These are phyloP conservation scores for Cataglyphis albicans DNA, from an alignment of 2,888 invertebrate species.

Conservation along the genomic window DNA sequence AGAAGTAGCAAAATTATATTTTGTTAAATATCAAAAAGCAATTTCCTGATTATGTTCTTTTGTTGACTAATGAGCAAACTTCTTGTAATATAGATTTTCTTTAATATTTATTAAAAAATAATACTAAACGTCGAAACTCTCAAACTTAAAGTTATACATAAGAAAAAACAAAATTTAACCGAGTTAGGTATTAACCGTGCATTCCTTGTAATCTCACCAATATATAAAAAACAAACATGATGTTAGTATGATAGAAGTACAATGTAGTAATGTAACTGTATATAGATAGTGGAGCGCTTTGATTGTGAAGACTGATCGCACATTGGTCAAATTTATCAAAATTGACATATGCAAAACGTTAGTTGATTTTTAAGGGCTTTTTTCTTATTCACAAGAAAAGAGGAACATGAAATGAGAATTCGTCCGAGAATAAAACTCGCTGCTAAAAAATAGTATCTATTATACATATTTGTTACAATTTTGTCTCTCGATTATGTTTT, in stretches of 20 bases:
- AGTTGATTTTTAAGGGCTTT: constrained; percentile 13
- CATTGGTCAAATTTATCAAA: constrained; percentile 16
- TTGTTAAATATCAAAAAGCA: not conserved
- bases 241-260: not conserved
- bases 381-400: not conserved
- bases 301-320: not conserved
- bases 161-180: constrained; percentile 24
- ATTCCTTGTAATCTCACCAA: constrained; percentile 18
- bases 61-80: not conserved
- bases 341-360: not conserved
- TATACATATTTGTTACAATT: not conserved
- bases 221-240: constrained; percentile 10
- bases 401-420: not conserved
- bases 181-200: not conserved
- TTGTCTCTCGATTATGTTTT: not conserved
- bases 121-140: constrained; percentile 17
- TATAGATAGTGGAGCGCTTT: not conserved
- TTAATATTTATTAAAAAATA: constrained; percentile 21
- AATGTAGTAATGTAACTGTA: not conserved
- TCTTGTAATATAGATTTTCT: not conserved
- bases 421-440: not conserved
- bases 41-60: constrained; percentile 1
- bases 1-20: not conserved
- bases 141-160: constrained; percentile 11
- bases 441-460: not conserved